Base-by-base conservation (phyloP, 2,888 invertebrate genomes). In the Dryomyza anilis region DNA sequence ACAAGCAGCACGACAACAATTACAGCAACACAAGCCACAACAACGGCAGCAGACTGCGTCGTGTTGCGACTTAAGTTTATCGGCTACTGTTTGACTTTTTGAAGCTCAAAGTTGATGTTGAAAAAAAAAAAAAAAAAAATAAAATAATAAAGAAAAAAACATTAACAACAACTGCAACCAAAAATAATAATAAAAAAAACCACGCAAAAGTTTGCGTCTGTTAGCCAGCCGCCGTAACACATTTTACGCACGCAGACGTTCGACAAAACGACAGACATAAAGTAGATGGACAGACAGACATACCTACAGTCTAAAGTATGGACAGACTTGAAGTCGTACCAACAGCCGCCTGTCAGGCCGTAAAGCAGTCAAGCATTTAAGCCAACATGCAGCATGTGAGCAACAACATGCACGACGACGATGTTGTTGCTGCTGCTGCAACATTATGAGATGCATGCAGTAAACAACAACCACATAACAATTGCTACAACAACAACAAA, bases 191-290 rank as follows among this genome's bases (percentile, higher is more conserved):
- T 19, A 56, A 27, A 52, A 29, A 52, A 52, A 10, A 23, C 14
- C 27, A 27, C n/a, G 29, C 16, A 53, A 29, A 53, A 53, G 19
- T 30, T 53, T 33, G 53, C 33, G 16, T 53, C 53, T 53, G 53
- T 33, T 10, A 19, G n/a, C n/a, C n/a, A 19, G 53, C 30, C 55
- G 39, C 12, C 55, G 36, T 25, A 33, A 33, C 30, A 33, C 33
- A 53, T 50, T 23, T 8, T n/a, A n/a, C 50, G 19, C 39, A 23
- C 16, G 19, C 55, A 55, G 8, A 21, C 19, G 39, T 39, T 39
- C 16, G n/a, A 1, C 39, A 16, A n/a, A 6, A 43, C 16, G 19
- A 39, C 4, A n/a, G 16, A 39, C 14, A 39, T n/a, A 39, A 29
- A 3, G 33, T 27, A 53, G 14, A 6, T 27, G 12, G 8, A 21